Base-by-base conservation (phyloP, 2,797 vertebrate species). In the Myotis vivesi region DNA sequence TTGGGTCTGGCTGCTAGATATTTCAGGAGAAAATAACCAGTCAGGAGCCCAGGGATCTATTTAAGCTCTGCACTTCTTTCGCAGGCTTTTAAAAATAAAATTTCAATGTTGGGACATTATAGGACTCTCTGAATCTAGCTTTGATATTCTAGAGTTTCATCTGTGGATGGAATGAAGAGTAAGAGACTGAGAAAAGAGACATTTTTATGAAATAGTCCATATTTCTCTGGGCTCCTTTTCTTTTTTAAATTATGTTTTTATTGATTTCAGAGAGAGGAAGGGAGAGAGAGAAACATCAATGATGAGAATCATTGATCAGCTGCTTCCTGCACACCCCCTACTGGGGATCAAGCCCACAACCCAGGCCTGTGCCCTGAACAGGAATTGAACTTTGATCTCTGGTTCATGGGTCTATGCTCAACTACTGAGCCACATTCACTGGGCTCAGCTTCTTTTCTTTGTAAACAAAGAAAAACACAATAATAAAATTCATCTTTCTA, bases 21-120 rank as follows among this genome's bases (percentile, higher is more conserved):
- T 38, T 89, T 82, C 10, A 86, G 73, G 23, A 89, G 46, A 46
- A 83, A 95, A 94, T 68, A 64, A 75, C 73, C 76, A 94, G 16
- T 41, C 73, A 53, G 92, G 12, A 81, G 17, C 51, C 57, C 36
- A 25, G 1, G 36, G 68, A 44, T 89, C 88, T 91, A 20, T 51
- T 83, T 33, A 53, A 87, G 16, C 68, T 36, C 10, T 41, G 19
- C 62, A 44, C 28, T 57, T 81, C 87, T 46, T 73, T 68, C 77
- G 22, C 28, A 87, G 17, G 8, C 64, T 85, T 88, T 92, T 49
- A 25, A 91, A 95, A 94, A 64, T 90, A 57, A 73, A 92, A 62
- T 33, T 73, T 53, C 41, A 66, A 25, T 23, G 41, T 4, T 66
- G 30, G 51, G 57, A 75, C 77, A 49, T 89, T 91, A 89, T 2